These are phyloP conservation scores for Egretta garzetta DNA, from an alignment of 2,113 vertebrate species.

Conservation along the genomic window DNA sequence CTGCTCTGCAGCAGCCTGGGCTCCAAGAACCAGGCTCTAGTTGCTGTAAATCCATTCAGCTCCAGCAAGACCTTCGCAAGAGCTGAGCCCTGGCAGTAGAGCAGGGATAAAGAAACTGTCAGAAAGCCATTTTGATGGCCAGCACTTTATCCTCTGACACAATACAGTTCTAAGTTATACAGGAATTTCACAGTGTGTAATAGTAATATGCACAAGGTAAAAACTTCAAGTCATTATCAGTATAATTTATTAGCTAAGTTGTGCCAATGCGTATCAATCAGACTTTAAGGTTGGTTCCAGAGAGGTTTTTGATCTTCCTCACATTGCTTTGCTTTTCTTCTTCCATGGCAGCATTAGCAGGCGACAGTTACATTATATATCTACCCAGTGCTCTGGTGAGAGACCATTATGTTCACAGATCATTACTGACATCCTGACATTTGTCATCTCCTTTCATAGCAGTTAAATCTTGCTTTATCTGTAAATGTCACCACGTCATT, in stretches of 20 bases:
- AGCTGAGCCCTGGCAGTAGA: background rate
- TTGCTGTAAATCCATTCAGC: background rate
- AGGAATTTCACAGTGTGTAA: slow-evolving; percentile 17
- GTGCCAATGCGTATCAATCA: slow-evolving; percentile 32
- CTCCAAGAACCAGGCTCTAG: background rate
- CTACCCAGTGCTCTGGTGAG: slow-evolving; percentile 75
- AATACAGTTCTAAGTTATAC: background rate
- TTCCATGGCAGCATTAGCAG: slow-evolving; percentile 60
- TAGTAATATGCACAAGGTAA: background rate
- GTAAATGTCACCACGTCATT: slow-evolving; percentile 87
- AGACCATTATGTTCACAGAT: slow-evolving; percentile 83
- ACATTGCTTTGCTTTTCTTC: slow-evolving; percentile 52
- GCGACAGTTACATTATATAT: slow-evolving; percentile 74
- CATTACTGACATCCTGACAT: slow-evolving; percentile 88
- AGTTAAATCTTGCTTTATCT: slow-evolving; percentile 87
- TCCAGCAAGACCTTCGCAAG: background rate
- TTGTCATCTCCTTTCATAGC: slow-evolving; percentile 84
- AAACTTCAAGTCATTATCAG: slow-evolving; percentile 29
- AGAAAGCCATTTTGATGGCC: slow-evolving; percentile 21
- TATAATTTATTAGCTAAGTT: slow-evolving; percentile 32
- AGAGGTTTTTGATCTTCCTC: slow-evolving; percentile 28
- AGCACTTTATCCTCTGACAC: slow-evolving; percentile 8
- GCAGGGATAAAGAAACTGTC: background rate
- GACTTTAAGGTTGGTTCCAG: background rate
- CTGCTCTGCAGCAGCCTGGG: background rate